These are phyloP conservation scores for Heliconius cydno DNA, from an alignment of 2,888 invertebrate genomes.

Conservation along the genomic window DNA sequence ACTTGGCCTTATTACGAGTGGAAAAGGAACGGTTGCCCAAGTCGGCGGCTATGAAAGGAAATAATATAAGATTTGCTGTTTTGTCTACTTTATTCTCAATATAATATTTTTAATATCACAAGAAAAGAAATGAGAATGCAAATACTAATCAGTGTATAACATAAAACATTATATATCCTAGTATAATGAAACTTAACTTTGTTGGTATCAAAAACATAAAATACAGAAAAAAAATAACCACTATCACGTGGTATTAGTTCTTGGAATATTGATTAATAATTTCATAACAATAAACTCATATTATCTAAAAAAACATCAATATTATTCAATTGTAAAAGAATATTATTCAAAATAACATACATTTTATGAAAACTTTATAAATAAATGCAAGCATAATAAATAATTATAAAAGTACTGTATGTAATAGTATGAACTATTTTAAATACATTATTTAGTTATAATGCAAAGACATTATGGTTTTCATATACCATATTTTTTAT, in stretches of 20 bases:
- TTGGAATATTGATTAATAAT: neutral
- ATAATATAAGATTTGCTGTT: neutral
- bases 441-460: neutral
- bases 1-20: too few species aligned
- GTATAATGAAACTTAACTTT: too few species aligned
- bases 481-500: too few species aligned
- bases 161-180: too few species aligned
- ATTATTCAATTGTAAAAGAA: too few species aligned
- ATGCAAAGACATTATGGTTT: neutral
- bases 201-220: too few species aligned
- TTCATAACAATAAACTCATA: neutral
- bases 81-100: neutral
- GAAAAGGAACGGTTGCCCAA: too few species aligned
- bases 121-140: neutral
- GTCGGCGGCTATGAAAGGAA: too few species aligned
- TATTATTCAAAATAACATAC: too few species aligned
- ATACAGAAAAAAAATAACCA: too few species aligned
- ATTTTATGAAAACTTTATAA: neutral
- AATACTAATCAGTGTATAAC: too few species aligned
- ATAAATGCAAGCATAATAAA: neutral
- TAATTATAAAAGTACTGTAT: neutral
- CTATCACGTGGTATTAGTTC: neutral
- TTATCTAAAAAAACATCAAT: neutral
- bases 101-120: slow-evolving; percentile 5
- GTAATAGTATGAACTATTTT: neutral